Evolutionary conservation across 2,113 vertebrate species (phyloP), one percentile per base, ranked within the genome.

Genomic region (Typhlomys cinereus): DNA sequence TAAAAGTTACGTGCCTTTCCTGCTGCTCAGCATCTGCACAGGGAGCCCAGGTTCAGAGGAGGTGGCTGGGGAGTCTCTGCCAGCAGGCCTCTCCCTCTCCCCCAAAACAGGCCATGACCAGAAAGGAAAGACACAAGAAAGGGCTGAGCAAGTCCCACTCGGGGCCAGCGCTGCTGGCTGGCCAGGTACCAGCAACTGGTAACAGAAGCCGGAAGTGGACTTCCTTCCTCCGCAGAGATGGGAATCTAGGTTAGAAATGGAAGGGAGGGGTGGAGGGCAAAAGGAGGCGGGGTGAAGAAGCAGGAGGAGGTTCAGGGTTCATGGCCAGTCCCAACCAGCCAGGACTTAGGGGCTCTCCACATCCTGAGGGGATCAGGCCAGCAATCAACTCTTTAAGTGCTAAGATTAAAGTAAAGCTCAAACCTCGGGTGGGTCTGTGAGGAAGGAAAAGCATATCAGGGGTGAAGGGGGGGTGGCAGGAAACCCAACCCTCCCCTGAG

Each of bases 121-220:
- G 69, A 76, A 85, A 93, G 92, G 90, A 94, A 92, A n/a, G 88
- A 48, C 59, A 36, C 15, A 66, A 81, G 52, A 75, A 64, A 48
- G 74, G 88, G 64, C 57, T 85, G 50, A 54, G n/a, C 1, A 29
- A 90, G 80, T 27, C n/a, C 54, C 50, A 44, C 76, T 86, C 39
- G 62, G 62, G 54, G 70, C 75, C 64, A 62, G 73, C 54, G 11
- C 20, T 2, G 14, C 36, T 46, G 67, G 81, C 82, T 39, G 84
- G 86, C 89, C 62, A n/a, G n/a, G 76, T 66, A 76, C 86, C 67
- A 75, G 95, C 59, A 81, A 70, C 93, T 74, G 62, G 87, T 41
- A 96, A 96, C 94, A 96, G 96, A 95, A 96, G 95, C 91, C 64
- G 84, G 96, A 95, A 96, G 86, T 39, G 48, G 84, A 94, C 94